These are phyloP conservation scores for Gallinago paraguaiae DNA, from an alignment of 2,113 vertebrate species.

Conservation along the genomic window DNA sequence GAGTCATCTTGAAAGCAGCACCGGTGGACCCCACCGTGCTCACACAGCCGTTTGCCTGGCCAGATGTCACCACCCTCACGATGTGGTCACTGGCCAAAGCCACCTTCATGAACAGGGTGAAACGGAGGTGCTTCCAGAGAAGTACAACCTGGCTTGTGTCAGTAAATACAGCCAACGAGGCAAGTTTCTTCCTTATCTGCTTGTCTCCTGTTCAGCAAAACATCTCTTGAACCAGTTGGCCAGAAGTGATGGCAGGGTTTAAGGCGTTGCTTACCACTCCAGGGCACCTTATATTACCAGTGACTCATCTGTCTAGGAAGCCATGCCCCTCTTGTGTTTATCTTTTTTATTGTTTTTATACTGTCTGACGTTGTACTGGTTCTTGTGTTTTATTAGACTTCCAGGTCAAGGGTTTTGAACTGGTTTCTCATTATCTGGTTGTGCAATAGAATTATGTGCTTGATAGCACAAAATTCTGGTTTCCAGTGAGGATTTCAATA, in stretches of 20 bases:
- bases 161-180: accelerated
- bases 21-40: not conserved
- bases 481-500: not conserved
- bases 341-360: not conserved
- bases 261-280: not conserved
- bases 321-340: not conserved
- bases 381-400: slow-evolving; percentile 13
- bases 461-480: not conserved
- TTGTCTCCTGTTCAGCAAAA: not conserved
- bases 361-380: not conserved
- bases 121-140: not conserved
- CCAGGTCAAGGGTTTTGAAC: slow-evolving; percentile 14
- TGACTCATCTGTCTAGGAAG: not conserved
- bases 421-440: not conserved
- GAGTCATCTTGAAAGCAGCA: not conserved
- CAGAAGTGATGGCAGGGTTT: not conserved
- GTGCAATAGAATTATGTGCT: not conserved
- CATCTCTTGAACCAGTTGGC: not conserved
- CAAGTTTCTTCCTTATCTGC: not conserved
- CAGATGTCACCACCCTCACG: accelerated
- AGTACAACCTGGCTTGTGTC: not conserved
- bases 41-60: accelerated
- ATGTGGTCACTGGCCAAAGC: not conserved
- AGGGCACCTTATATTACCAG: not conserved
- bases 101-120: not conserved